Evolutionary conservation across 2,888 invertebrate genomes (phyloP).

Genomic region (Microctonus brassicae): DNA sequence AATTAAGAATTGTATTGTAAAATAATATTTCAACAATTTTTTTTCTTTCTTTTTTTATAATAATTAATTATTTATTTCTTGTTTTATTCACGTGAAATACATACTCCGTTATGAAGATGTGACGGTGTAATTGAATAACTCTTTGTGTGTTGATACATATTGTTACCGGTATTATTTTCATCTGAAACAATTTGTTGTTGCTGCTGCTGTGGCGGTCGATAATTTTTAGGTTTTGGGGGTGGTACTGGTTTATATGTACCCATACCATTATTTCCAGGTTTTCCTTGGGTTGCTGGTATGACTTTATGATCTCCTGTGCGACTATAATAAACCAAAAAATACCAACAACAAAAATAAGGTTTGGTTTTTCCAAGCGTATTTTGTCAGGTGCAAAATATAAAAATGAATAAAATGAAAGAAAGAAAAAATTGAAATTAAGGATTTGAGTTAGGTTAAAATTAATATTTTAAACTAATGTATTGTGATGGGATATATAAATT

Average conservation of each 20-base stretch:
- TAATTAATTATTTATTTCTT: background rate
- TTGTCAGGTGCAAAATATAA: slow-evolving; percentile 55
- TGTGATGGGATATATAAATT: slow-evolving; percentile 61
- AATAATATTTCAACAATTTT: too few relatives aligned
- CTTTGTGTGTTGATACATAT: slow-evolving; percentile 70
- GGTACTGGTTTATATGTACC: slow-evolving; percentile 88
- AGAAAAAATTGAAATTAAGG: background rate
- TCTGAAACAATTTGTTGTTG: slow-evolving; percentile 64
- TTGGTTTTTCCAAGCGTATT: background rate
- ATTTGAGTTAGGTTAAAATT: too few relatives aligned
- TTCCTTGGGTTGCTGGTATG: slow-evolving; percentile 61
- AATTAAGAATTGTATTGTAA: too few relatives aligned
- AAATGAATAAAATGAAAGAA: background rate
- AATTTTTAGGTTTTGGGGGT: slow-evolving; percentile 94
- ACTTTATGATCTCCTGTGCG: slow-evolving; percentile 66
- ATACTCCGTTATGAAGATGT: slow-evolving; percentile 73
- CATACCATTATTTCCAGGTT: slow-evolving; percentile 46
- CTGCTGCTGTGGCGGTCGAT: slow-evolving; percentile 82
- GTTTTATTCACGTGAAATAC: slow-evolving; percentile 26
- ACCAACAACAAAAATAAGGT: background rate
- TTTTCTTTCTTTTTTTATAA: too few relatives aligned
- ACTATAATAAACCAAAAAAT: slow-evolving; percentile 54
- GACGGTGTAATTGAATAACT: slow-evolving; percentile 70
- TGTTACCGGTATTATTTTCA: slow-evolving; percentile 60
- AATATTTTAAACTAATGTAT: slow-evolving; percentile 59